phyloP scores from a whole-genome alignment of 2,113 vertebrate species.

The Melospiza georgiana region DNA sequence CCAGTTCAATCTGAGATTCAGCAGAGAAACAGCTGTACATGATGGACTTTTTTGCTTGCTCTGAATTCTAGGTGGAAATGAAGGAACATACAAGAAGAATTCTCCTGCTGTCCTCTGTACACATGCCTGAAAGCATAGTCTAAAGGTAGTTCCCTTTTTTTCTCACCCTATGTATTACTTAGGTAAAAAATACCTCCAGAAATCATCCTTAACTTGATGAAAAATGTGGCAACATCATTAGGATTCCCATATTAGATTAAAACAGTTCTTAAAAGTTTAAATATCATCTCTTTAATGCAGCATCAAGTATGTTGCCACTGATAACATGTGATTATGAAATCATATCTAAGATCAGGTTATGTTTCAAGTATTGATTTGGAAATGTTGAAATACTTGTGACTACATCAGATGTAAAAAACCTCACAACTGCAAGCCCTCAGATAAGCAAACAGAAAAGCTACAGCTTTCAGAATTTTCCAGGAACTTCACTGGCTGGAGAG shows the following conservation, averaged over 20 bases:
- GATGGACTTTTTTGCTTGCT: neutral
- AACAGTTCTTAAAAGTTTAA: neutral
- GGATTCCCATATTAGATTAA: neutral
- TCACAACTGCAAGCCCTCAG: neutral
- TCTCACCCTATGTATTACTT: neutral
- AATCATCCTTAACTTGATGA: neutral
- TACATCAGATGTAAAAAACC: neutral
- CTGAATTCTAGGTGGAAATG: neutral
- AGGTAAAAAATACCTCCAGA: neutral
- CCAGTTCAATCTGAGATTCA: neutral
- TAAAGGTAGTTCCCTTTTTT: neutral
- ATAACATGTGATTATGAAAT: neutral
- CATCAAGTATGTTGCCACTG: neutral
- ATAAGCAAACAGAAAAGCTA: neutral
- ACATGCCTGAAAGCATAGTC: neutral
- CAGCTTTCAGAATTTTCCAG: neutral
- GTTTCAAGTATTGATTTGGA: neutral
- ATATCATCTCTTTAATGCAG: neutral
- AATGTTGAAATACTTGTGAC: neutral
- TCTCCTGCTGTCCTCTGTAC: neutral
- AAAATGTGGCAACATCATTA: neutral
- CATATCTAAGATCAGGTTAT: neutral
- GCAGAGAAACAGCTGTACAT: neutral
- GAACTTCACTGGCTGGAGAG: neutral
- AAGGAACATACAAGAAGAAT: neutral